Evolutionary conservation across 2,888 invertebrate species (phyloP).

Genomic region (Apamea anceps): DNA sequence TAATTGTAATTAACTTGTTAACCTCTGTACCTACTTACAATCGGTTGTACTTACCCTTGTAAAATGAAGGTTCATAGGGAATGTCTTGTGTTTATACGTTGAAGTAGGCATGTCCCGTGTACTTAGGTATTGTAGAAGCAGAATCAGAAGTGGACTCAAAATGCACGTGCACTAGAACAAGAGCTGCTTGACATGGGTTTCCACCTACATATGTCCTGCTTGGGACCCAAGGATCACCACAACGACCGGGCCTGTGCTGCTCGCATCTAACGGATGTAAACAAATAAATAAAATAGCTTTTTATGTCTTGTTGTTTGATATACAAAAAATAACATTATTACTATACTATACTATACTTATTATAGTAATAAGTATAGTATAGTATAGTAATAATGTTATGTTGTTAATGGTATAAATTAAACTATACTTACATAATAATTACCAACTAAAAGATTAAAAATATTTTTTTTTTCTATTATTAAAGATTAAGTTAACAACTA

Average conservation of each 20-base stretch:
- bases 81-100: background rate
- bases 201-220: background rate
- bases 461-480: too few species aligned
- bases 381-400: too few species aligned
- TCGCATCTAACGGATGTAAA: background rate
- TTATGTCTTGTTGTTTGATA: too few species aligned
- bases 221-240: background rate
- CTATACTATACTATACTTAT: too few species aligned
- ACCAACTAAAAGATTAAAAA: too few species aligned
- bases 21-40: constrained; percentile 39
- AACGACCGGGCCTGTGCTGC: background rate
- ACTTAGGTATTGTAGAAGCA: background rate
- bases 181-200: background rate
- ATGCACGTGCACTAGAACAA: background rate
- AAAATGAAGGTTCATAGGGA: constrained; percentile 32
- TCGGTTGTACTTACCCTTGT: constrained; percentile 38
- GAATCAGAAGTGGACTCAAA: background rate
- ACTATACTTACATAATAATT: too few species aligned
- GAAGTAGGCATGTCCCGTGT: too few species aligned
- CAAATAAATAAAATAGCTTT: too few species aligned
- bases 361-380: too few species aligned
- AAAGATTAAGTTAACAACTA: too few species aligned
- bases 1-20: constrained; percentile 37
- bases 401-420: too few species aligned
- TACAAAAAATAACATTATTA: too few species aligned